These are phyloP conservation scores for Bradypodion ventrale DNA, from an alignment of 2,797 vertebrate species.

Conservation along the genomic window DNA sequence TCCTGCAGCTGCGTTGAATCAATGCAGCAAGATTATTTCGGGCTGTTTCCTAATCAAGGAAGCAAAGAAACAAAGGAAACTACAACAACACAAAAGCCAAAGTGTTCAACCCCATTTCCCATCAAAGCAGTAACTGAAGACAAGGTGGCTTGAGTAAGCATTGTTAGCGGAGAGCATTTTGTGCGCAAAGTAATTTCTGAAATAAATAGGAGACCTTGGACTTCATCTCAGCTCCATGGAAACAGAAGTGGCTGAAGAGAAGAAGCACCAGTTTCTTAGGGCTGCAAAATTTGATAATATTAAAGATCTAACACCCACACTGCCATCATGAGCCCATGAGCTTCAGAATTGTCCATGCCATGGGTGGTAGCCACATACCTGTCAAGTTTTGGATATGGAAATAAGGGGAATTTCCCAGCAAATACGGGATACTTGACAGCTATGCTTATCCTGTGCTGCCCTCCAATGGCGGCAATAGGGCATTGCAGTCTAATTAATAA, in stretches of 20 bases:
- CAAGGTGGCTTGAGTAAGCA: neutral
- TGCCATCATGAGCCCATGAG: neutral
- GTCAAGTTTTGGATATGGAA: too few species aligned
- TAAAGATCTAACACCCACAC: neutral
- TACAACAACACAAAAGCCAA: neutral
- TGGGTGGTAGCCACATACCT: neutral
- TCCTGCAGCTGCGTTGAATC: neutral
- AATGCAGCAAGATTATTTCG: neutral
- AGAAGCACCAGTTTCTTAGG: slow-evolving; percentile 34
- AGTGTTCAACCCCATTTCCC: neutral
- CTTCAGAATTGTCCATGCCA: neutral
- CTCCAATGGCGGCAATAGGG: too few species aligned
- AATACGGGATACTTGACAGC: too few species aligned
- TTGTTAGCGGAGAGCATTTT: slow-evolving; percentile 2
- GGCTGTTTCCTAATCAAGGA: neutral
- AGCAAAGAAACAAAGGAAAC: too few species aligned
- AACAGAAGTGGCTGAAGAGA: neutral
- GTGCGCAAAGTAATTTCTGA: slow-evolving; percentile 35
- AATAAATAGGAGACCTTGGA: slow-evolving; percentile 1
- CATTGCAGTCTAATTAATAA: too few species aligned
- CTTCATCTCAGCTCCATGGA: slow-evolving; percentile 15
- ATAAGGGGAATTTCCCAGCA: too few species aligned
- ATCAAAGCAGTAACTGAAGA: slow-evolving; percentile 5
- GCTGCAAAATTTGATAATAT: too few species aligned
- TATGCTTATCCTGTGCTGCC: too few species aligned